Evolutionary conservation across 2,888 invertebrate genomes (phyloP).

Genomic region (Tachina grossa): DNA sequence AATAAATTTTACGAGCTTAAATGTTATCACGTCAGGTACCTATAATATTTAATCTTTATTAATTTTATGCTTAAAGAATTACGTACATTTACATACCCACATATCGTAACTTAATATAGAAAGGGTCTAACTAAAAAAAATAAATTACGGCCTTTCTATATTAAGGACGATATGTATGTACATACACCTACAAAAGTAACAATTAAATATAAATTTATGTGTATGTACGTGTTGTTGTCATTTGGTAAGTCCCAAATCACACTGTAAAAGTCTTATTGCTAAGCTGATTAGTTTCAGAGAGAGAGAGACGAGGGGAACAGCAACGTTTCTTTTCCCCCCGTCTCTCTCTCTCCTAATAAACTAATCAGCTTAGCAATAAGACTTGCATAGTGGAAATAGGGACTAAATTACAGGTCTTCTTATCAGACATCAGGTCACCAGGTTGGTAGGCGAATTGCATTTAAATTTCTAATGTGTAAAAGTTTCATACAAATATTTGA

Average conservation of each 20-base stretch:
- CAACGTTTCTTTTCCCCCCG: no score
- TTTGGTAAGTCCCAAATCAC: no score
- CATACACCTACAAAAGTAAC: background rate
- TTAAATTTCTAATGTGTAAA: constrained; percentile 3
- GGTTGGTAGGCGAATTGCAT: constrained; percentile 1
- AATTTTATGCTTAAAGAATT: constrained; percentile 35
- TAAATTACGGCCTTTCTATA: no score
- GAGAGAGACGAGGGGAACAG: no score
- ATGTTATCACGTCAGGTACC: constrained; percentile 11
- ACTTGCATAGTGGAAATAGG: no score
- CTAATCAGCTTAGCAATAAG: no score
- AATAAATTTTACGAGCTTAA: background rate
- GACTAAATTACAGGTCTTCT: constrained; percentile 25
- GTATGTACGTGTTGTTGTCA: background rate
- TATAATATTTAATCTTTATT: constrained; percentile 28
- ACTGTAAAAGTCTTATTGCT: no score
- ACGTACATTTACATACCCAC: background rate
- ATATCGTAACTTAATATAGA: no score
- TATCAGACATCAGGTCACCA: constrained; percentile 16
- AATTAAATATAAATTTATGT: constrained; percentile 1
- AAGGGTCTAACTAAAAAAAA: no score
- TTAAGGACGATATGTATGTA: no score
- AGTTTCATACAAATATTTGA: constrained; percentile 26
- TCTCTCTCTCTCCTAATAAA: no score
- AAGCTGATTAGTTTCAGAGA: no score